phyloP scores from a whole-genome alignment of 1,140 invertebrate species.

The Rhopalosiphum padi region DNA sequence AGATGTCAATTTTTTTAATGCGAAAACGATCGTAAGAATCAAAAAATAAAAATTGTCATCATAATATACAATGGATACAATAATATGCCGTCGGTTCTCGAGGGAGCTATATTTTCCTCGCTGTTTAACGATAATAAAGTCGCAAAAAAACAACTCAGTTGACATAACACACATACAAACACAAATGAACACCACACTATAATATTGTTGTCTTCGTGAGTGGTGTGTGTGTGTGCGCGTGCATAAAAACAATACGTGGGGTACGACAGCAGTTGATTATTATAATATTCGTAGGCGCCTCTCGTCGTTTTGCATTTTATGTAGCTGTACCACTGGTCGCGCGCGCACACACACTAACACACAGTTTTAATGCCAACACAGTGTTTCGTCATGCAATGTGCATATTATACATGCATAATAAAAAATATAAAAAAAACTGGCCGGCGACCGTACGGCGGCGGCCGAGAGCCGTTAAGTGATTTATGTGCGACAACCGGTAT shows the following conservation, averaged over 20 bases:
- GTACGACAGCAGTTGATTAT: not conserved
- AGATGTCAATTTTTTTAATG: not conserved
- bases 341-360: not conserved
- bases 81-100: not conserved
- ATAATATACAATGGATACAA: not conserved
- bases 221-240: not conserved
- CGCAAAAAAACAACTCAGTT: not conserved
- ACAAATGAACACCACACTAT: not conserved
- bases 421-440: constrained; percentile 26
- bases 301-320: constrained; percentile 33
- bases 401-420: constrained; percentile 6
- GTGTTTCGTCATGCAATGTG: constrained; percentile 40
- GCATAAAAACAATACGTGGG: constrained; percentile 4
- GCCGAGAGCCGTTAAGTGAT: constrained; percentile 53
- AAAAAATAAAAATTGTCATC: not conserved
- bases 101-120: not conserved
- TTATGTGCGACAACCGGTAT: constrained; percentile 56
- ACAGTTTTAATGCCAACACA: constrained; percentile 42
- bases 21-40: not conserved
- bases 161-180: not conserved
- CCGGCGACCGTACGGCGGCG: not conserved
- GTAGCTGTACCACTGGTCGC: not conserved
- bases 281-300: constrained; percentile 49
- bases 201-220: not conserved
- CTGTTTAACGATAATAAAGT: not conserved